Evolutionary conservation across 35 echinoderm and acorn worm genomes (phyloP).

Genomic region (Diadema setosum): DNA sequence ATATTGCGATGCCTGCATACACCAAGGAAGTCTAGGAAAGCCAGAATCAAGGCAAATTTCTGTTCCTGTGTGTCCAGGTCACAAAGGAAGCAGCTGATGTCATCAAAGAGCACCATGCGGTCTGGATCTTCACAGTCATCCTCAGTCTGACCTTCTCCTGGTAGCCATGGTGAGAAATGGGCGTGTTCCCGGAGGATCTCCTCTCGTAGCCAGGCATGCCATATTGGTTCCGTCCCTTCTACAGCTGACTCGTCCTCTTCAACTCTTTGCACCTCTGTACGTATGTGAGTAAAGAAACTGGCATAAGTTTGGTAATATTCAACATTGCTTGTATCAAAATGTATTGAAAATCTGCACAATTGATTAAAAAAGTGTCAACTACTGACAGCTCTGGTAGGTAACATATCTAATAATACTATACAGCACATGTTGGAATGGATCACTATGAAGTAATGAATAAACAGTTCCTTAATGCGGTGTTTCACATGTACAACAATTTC

Average conservation of each 20-base stretch:
- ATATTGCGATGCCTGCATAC: not conserved
- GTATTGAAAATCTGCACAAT: too few relatives aligned
- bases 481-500: too few relatives aligned
- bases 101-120: conserved; percentile 90
- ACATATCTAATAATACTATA: too few relatives aligned
- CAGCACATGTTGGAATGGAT: too few relatives aligned
- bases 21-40: conserved; percentile 78
- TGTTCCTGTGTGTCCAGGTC: conserved; percentile 23
- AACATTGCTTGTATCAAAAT: too few relatives aligned
- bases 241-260: conserved; percentile 36
- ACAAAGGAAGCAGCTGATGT: conserved; percentile 81
- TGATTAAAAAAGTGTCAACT: too few relatives aligned
- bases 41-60: conserved; percentile 55
- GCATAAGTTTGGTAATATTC: too few relatives aligned
- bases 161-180: conserved; percentile 87
- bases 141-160: conserved; percentile 62
- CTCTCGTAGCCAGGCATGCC: conserved; percentile 71
- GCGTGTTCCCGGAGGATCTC: conserved; percentile 46
- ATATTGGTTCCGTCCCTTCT: conserved; percentile 2
- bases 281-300: too few relatives aligned
- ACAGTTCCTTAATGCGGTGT: too few relatives aligned
- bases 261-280: conserved; percentile 18
- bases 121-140: conserved; percentile 99
- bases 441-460: too few relatives aligned
- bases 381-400: too few relatives aligned